Conservation (phyloP, 2,888 invertebrate species). For the Apoda limacodes region DNA sequence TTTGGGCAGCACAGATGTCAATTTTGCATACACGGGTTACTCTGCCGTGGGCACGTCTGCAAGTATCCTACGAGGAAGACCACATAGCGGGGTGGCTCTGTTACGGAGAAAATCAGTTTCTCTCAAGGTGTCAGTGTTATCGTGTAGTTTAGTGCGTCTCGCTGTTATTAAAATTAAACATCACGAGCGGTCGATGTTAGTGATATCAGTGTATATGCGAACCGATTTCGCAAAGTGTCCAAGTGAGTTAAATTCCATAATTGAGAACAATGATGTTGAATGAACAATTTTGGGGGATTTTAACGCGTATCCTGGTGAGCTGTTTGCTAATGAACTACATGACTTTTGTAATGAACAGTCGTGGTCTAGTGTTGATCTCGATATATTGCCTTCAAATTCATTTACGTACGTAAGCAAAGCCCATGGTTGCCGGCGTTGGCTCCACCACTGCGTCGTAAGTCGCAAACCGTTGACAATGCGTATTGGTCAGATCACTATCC, state of each 20-base stretch:
- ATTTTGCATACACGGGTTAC: slow-evolving; percentile 3
- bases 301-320: slow-evolving; percentile 9
- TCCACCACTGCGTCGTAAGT: slow-evolving; percentile 11
- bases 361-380: too few species aligned
- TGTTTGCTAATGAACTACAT: slow-evolving; percentile 8
- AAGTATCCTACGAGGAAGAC: slow-evolving; percentile 5
- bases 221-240: background rate
- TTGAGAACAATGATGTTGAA: slow-evolving; percentile 11
- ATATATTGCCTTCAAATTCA: slow-evolving; percentile 7
- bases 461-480: too few species aligned
- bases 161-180: background rate
- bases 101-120: slow-evolving; percentile 1
- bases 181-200: background rate
- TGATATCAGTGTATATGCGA: slow-evolving; percentile 3
- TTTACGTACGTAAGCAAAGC: slow-evolving; percentile 12
- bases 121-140: background rate
- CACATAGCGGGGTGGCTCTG: slow-evolving; percentile 3
- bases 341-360: too few species aligned
- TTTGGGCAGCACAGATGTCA: background rate
- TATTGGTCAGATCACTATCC: slow-evolving; percentile 16
- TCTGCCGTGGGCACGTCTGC: slow-evolving; percentile 5
- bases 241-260: slow-evolving; percentile 5
- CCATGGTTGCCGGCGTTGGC: slow-evolving; percentile 13
- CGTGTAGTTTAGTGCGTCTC: background rate
- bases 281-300: slow-evolving; percentile 10